Evolutionary conservation across 2,888 invertebrate genomes (phyloP), one percentile per base, ranked within the genome.

Genomic region (Drosophila tripunctata): DNA sequence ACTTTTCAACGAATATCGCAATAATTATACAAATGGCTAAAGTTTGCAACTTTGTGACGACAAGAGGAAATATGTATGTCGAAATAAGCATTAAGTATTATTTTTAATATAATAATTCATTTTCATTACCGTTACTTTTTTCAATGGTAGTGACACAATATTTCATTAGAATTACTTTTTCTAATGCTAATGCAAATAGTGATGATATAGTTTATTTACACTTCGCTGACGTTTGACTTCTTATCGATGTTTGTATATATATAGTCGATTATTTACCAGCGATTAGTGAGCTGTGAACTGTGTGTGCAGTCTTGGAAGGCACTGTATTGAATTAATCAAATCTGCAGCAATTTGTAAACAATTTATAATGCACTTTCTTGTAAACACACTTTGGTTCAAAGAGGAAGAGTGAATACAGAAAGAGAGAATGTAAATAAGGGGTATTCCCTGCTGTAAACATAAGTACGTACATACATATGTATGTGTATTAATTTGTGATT

Each of bases 1-100:
- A 31, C 40, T 67, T 67, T 44, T 21, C 36, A 21, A 31, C 48
- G 36, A 62, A 57, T 67, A 35, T 73, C 31, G 73, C 67, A 73
- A 57, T 27, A 57, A 56, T 54, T 65, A 35, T 51, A 38, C 27
- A 56, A 41, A 41, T 31, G 31, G 17, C 12, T 6, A 61, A n/a
- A 30, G 12, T 6, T 17, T 17, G 21, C 21, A 50, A 51, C 22
- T 30, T 41, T 14, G 2, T 4, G 17, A 24, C 14, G 24, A 24
- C 27, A 1, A 10, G 8, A 27, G 10, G 10, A 8, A 10, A 27
- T 3, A 24, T 7, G n/a, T n/a, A n/a, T 21, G 21, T 4, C 4
- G 3, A 21, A 21, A 21, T 21, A 4, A 21, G 21, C 21, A 4
- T n/a, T n/a, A n/a, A n/a, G n/a, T n/a, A n/a, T n/a, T n/a, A n/a